A percentile compares a stretch with the other conserved stretches of the same genome.
phyloP scores from a whole-genome alignment of 2,888 invertebrate species.

The Polydrusus cervinus region DNA sequence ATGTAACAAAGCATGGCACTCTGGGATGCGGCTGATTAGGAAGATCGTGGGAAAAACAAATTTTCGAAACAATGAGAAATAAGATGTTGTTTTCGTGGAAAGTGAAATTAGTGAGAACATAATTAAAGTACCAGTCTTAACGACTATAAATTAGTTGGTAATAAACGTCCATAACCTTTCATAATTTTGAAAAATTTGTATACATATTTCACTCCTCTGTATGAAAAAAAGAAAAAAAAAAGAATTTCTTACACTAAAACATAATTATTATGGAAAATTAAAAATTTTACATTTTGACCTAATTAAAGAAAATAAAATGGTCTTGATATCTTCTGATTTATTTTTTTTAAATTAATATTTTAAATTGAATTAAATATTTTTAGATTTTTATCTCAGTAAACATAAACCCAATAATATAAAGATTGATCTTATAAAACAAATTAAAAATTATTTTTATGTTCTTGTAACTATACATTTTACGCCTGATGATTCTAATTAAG shows the following conservation, averaged over 20 bases:
- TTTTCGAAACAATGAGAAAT: constrained; percentile 6
- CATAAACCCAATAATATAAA: background rate
- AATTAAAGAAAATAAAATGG: background rate
- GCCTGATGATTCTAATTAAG: background rate
- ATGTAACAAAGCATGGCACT: background rate
- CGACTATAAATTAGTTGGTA: background rate
- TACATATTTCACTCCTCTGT: too few relatives aligned
- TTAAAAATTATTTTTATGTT: background rate
- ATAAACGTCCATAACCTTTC: background rate
- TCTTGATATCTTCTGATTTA: background rate
- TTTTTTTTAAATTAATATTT: background rate
- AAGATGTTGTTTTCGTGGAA: constrained; percentile 15
- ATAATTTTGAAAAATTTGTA: too few relatives aligned
- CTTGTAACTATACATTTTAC: background rate
- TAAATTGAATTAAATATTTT: background rate
- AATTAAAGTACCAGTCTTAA: background rate
- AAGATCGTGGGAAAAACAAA: constrained; percentile 26
- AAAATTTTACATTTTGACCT: too few relatives aligned
- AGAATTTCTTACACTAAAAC: background rate
- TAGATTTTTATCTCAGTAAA: too few relatives aligned
- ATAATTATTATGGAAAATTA: too few relatives aligned
- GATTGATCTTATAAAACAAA: constrained; percentile 2
- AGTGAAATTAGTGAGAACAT: constrained; percentile 32
- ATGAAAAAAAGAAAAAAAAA: too few relatives aligned
- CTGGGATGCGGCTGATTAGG: constrained; percentile 14